These are phyloP conservation scores for Iguana delicatissima DNA, from an alignment of 2,797 vertebrate species.

Conservation along the genomic window DNA sequence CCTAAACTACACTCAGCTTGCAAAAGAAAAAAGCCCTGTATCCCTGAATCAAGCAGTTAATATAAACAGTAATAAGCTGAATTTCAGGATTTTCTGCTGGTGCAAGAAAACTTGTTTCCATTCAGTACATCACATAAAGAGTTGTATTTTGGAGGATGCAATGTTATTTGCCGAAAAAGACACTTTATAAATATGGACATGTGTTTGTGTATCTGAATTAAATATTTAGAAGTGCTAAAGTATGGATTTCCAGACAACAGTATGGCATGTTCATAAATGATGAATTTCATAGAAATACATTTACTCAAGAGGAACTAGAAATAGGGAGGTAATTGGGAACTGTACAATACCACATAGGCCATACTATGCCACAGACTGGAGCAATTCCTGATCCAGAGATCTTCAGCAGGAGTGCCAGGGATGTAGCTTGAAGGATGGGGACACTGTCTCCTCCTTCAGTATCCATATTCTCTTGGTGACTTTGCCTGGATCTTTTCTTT, in stretches of 20 bases:
- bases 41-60: neutral
- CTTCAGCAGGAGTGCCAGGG: neutral
- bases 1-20: neutral
- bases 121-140: neutral
- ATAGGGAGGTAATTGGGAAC: neutral
- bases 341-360: neutral
- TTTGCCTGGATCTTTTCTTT: no score
- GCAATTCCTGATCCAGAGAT: neutral
- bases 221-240: neutral
- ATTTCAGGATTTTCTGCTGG: neutral
- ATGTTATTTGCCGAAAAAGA: neutral
- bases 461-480: no score
- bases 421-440: no score
- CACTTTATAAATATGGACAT: neutral
- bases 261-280: neutral
- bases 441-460: no score
- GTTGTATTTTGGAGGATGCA: neutral
- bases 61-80: neutral
- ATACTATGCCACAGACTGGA: neutral
- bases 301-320: neutral
- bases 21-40: neutral
- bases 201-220: neutral
- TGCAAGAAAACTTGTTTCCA: neutral
- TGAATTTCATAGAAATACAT: conserved; percentile 14
- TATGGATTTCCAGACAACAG: neutral